Evolutionary conservation across 2,113 vertebrate species (phyloP), one percentile per base, ranked within the genome.

Genomic region (Petromus typicus): DNA sequence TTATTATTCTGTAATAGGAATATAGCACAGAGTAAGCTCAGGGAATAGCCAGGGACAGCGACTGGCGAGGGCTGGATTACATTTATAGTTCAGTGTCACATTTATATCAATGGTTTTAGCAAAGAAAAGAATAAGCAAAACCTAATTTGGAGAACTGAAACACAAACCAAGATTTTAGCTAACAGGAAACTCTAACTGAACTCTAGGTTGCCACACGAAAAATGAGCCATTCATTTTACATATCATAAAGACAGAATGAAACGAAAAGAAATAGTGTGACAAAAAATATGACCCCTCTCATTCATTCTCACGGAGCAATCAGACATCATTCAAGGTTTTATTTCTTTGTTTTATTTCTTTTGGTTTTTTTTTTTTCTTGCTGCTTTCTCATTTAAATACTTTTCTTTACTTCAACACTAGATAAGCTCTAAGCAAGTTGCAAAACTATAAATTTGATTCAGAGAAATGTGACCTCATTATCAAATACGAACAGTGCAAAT

Each of bases 401-500:
- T 79, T 79, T 75, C 92, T 90, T 93, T 83, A 78, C 20, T 73
- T 76, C 43, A 57, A 67, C 13, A 59, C 48, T 51, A 10, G 27
- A 63, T 57, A 85, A 80, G 2, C 7, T 81, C 40, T 85, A 48
- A 71, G 17, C 82, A 93, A 84, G 13, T 88, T 95, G 87, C 34
- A 81, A 64, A 76, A 76, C 57, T 45, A 63, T 51, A 93, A 45
- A 64, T 90, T 76, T 80, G n/a, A 95, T 81, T 93, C 51, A 69
- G 82, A 96, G 71, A 95, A 93, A 93, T 75, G 3, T 76, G 43
- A 85, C 43, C 84, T 93, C 23, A 40, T 89, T 56, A 85, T 66
- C 37, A 84, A 92, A 84, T 3, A 23, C 16, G 27, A 86, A 66
- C 43, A 45, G 64, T 94, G 88, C 57, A 88, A 87, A 87, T 57